Evolutionary conservation across 2,113 vertebrate genomes (phyloP).

Genomic region (Morone saxatilis): DNA sequence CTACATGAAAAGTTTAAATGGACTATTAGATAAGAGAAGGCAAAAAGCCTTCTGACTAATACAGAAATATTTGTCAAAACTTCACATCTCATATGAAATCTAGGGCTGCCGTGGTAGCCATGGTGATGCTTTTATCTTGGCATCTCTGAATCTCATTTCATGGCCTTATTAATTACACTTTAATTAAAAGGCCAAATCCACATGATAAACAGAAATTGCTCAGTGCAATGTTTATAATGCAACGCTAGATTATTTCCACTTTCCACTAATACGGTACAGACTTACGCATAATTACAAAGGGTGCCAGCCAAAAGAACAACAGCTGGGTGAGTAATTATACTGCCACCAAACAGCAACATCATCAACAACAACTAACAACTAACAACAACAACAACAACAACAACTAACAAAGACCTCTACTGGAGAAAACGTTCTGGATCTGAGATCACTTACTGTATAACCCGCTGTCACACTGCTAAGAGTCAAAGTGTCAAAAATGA

Average conservation of each 20-base stretch:
- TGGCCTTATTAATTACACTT: not conserved
- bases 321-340: constrained; percentile 3
- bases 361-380: constrained; percentile 8
- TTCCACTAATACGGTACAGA: constrained; percentile 22
- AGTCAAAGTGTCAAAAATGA: not conserved
- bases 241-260: constrained; percentile 24
- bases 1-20: not conserved
- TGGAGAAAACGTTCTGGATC: not conserved
- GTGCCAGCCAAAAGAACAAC: not conserved
- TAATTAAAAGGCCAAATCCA: constrained; percentile 12
- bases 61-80: not conserved
- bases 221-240: not conserved
- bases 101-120: not conserved
- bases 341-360: constrained; percentile 11
- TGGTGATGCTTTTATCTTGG: not conserved
- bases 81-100: not conserved
- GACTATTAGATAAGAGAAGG: not conserved
- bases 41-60: not conserved
- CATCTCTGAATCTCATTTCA: not conserved
- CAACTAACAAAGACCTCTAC: constrained; percentile 11
- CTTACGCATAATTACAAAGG: constrained; percentile 35
- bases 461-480: not conserved
- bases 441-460: not conserved
- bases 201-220: constrained; percentile 11
- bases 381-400: not conserved